These are phyloP conservation scores for Decapterus maruadsi DNA, from an alignment of 2,797 vertebrate species.

Conservation along the genomic window DNA sequence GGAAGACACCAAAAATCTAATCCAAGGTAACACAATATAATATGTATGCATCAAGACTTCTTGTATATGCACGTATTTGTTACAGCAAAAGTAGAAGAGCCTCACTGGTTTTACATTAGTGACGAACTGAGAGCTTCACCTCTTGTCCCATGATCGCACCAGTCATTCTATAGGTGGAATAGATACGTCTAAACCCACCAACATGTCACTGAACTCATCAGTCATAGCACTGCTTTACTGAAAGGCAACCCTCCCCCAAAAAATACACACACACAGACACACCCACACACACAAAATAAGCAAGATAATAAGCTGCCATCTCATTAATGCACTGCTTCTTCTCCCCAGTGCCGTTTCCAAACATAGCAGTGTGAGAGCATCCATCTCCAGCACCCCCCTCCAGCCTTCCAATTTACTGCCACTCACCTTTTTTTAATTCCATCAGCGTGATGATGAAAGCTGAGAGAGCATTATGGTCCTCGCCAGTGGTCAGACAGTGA, in stretches of 20 bases:
- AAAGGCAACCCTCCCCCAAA: background rate
- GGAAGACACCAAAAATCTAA: conserved; percentile 30
- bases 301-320: conserved; percentile 67
- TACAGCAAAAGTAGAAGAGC: conserved; percentile 53
- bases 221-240: conserved; percentile 52
- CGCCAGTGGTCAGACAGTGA: conserved; percentile 64
- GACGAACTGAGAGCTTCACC: conserved; percentile 67
- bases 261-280: background rate
- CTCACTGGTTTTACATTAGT: conserved; percentile 49
- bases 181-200: conserved; percentile 61
- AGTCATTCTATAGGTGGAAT: conserved; percentile 44
- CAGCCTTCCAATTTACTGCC: conserved; percentile 62
- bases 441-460: conserved; percentile 74
- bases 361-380: conserved; percentile 59
- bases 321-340: conserved; percentile 59
- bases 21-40: conserved; percentile 8
- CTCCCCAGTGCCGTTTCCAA: conserved; percentile 44
- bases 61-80: background rate
- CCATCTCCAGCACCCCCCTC: conserved; percentile 47
- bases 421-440: conserved; percentile 72
- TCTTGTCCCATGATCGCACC: conserved; percentile 46
- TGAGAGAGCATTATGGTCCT: conserved; percentile 66
- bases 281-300: conserved; percentile 20
- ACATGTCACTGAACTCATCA: conserved; percentile 64
- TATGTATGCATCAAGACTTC: conserved; percentile 12